Base-by-base conservation (phyloP, 2,797 vertebrate genomes). In the Scleropages formosus region DNA sequence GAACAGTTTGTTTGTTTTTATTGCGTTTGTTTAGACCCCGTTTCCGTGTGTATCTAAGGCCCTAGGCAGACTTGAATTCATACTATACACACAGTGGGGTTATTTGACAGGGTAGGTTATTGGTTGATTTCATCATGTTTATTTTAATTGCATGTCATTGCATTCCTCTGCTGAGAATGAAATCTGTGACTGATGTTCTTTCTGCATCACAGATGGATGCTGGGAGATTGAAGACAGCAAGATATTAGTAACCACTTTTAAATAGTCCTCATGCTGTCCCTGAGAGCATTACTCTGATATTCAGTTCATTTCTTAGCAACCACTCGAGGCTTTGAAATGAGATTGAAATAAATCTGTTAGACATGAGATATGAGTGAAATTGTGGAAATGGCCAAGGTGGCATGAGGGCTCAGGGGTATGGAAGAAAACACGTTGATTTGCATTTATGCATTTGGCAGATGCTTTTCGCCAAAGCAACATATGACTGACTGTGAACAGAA, bases 91-190 rank as follows among this genome's bases (percentile, higher is more conserved):
- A 7, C 31, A 9, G 7, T 10, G 18, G 1, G 51, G 18, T 18
- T 18, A 22, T 1, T 61, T 61, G 2, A 22, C 6, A 18, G 16
- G 59, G 10, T 61, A n/a, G 16, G 9, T 61, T n/a, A 22, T 61
- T n/a, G 3, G 20, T 79, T 81, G 84, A 86, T 86, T 84, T 60
- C 82, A 74, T 74, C 46, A 73, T 84, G 80, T 87, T 87, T 86
- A 80, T 84, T 87, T 86, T 83, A 69, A 10, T 80, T 75, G 61
- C 74, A 63, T 79, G 80, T 80, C 80, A 78, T 76, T 79, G 80
- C 69, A 75, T 70, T 66, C 76, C 77, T 74, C 77, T 69, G 58
- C 59, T 75, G 79, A 78, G 75, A 85, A 62, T 74, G 74, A 62
- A 70, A 49, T 77, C 72, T 20, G 70, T 76, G 75, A 74, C 80